phyloP scores from a whole-genome alignment of 2,797 vertebrate genomes.

The Phoeniculus purpureus region DNA sequence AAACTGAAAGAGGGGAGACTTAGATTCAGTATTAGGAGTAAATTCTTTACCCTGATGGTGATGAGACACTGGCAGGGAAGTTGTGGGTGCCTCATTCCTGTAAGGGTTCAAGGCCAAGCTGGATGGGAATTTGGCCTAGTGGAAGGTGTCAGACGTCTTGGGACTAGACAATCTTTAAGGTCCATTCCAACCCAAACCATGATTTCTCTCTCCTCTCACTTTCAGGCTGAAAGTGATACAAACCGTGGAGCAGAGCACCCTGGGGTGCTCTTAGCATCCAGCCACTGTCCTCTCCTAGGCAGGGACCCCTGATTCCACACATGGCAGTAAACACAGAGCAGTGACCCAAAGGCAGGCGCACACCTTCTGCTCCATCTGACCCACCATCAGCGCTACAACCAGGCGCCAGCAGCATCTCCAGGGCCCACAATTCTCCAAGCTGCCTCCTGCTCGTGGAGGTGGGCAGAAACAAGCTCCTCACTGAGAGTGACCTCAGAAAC shows the following conservation, averaged over 20 bases:
- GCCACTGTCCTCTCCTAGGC: neutral
- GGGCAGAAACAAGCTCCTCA: neutral
- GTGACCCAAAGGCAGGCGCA: neutral
- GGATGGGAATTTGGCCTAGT: neutral
- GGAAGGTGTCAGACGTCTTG: neutral
- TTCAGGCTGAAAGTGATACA: neutral
- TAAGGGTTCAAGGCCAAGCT: neutral
- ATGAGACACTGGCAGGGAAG: neutral
- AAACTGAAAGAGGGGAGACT: neutral
- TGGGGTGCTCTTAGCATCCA: accelerated
- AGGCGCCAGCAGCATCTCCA: neutral
- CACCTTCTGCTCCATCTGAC: neutral
- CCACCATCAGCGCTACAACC: accelerated
- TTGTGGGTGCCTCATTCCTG: neutral
- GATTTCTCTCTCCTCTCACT: accelerated
- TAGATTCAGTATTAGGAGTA: neutral
- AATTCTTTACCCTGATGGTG: neutral
- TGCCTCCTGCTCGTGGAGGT: neutral
- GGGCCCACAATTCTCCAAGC: neutral
- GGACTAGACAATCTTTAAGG: neutral
- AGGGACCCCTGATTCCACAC: neutral
- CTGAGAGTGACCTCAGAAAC: neutral
- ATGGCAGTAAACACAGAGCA: neutral
- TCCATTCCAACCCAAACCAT: neutral
- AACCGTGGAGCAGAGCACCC: neutral